A percentile compares a stretch with the other conserved stretches of the same genome.
Conservation (phyloP, 2,888 invertebrate species). For the Quadriops clusia region DNA sequence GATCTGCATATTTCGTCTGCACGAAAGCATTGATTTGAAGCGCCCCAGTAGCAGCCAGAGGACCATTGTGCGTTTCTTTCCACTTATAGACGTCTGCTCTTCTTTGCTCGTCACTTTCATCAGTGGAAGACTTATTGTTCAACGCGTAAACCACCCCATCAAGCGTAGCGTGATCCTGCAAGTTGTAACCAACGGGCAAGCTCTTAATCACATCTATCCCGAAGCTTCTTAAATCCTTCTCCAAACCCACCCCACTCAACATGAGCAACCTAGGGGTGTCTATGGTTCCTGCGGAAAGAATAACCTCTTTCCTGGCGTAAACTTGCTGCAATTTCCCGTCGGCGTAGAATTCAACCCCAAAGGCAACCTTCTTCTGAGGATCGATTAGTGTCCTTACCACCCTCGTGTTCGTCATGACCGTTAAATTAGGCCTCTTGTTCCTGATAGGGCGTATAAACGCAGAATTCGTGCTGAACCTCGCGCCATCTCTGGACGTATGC, state of each 20-base stretch:
- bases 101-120: constrained; percentile 33
- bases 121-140: constrained; percentile 44
- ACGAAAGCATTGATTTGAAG: constrained; percentile 48
- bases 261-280: constrained; percentile 53
- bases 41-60: constrained; percentile 43
- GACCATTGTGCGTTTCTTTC: constrained; percentile 37
- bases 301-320: constrained; percentile 48
- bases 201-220: constrained; percentile 48
- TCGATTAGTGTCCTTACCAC: constrained; percentile 49
- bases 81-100: constrained; percentile 38
- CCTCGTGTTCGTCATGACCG: constrained; percentile 41
- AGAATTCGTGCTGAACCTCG: constrained; percentile 47
- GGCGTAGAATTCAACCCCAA: constrained; percentile 40
- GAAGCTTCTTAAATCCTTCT: constrained; percentile 38
- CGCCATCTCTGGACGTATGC: constrained; percentile 49
- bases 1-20: constrained; percentile 43
- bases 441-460: constrained; percentile 59
- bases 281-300: constrained; percentile 47
- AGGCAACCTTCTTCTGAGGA: constrained; percentile 36
- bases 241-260: constrained; percentile 56
- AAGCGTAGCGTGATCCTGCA: constrained; percentile 63
- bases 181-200: constrained; percentile 58
- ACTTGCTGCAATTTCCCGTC: constrained; percentile 38
- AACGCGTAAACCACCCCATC: constrained; percentile 45
- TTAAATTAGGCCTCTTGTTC: constrained; percentile 39